Evolutionary conservation across 2,888 invertebrate species (phyloP), one percentile per base, ranked within the genome.

Genomic region (Beris chalybata): DNA sequence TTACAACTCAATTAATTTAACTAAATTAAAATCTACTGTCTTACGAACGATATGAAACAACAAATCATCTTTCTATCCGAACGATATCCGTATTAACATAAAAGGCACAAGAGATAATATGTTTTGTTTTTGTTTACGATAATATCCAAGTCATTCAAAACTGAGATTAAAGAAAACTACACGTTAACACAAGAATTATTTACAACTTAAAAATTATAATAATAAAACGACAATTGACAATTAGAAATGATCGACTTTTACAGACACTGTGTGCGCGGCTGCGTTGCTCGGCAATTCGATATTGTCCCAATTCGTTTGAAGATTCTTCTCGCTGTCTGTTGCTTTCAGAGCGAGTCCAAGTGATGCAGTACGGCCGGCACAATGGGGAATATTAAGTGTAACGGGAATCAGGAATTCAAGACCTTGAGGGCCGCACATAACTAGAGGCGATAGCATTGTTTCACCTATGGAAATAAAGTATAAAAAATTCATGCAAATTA

Each of bases 381-480:
- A 90, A 79, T 91, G 95, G 71, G 97, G 97, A 77, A 97, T 89
- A 72, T 93, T 88, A 65, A 97, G 85, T 74, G 96, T 94, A 75
- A 96, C 94, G 61, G 96, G 95, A 77, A 89, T 87, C 68, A 88
- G 82, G 83, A 97, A 97, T 80, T 91, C 89, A 72, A 95, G 86
- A 72, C 96, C 91, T 83, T 94, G 94, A 30, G 97, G 97, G 69
- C 97, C 96, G 83, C 96, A 97, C 92, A 96, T 95, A 76, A 97
- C 95, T 75, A 96, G 85, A 68, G 96, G 96, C 75, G 94, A 94
- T 74, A 96, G 85, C 85, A 96, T 88, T 70, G 93, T 92, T 86
- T 97, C 96, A 87, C 95, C 95, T 95, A 48, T 6, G 6, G 48
- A 48, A 30, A 45, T 7, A 12, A 54, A 57, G 45, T 32, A 63